Evolutionary conservation across 2,797 vertebrate species (phyloP), one percentile per base, ranked within the genome.

Genomic region (Decapterus maruadsi): DNA sequence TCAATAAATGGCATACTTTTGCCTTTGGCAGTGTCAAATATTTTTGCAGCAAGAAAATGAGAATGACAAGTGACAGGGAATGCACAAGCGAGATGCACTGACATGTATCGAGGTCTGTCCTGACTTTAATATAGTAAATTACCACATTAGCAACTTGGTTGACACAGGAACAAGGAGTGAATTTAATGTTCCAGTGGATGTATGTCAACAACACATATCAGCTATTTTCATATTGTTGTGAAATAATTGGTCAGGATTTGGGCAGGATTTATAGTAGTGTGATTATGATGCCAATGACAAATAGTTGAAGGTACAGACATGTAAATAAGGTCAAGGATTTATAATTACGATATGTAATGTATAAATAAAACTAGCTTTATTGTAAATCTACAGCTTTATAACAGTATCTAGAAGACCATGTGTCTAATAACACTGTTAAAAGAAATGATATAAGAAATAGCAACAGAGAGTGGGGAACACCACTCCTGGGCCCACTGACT

Each of bases 1-100:
- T 46, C 46, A 75, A 36, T 70, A 65, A 55, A 60, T 75, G 60
- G 55, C n/a, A 77, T 63, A 54, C 55, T 70, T 62, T 77, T 26
- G 50, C 20, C 20, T 53, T 26, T 60, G 57, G 68, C 68, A 26
- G 46, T 56, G 55, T 70, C 38, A 65, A 51, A 56, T 61, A 36
- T 69, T 81, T 81, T 72, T 70, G 34, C 26, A 56, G 66, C 38
- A 6, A 56, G 38, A 68, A 34, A 59, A 58, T 48, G 4, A 68
- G 40, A 42, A n/a, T 20, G 4, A 29, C 53, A 29, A 59, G 46
- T 54, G 77, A 80, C 46, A 42, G 40, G 42, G 36, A 45, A 13
- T 45, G 61, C 19, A 58, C 26, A 14, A 55, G 68, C 0, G 14
- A 68, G 48, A 17, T 60, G 26, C 68, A 61, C 34, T 48, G 51